These are phyloP conservation scores for Scylla paramamosain DNA, from an alignment of 1,140 invertebrate genomes.

Conservation along the genomic window DNA sequence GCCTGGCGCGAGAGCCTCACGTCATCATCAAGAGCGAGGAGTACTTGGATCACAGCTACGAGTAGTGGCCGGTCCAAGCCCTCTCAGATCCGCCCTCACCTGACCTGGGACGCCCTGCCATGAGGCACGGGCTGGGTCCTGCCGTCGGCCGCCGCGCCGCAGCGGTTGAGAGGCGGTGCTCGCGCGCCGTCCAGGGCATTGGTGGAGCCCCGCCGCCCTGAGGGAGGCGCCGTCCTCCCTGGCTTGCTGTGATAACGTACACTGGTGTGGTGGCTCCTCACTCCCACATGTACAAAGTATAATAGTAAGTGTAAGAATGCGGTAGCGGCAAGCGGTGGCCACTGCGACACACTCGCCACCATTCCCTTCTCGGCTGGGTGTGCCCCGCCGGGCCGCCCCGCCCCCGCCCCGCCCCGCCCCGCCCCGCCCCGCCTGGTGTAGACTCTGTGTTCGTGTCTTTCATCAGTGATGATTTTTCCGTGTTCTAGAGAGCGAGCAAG, in stretches of 20 bases:
- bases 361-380: conserved; percentile 31
- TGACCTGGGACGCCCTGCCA: conserved; percentile 45
- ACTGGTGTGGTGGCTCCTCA: conserved; percentile 64
- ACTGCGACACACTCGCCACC: conserved; percentile 17
- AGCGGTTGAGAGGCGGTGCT: conserved; percentile 71
- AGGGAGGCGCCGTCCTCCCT: conserved; percentile 58
- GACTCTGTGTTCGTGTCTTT: conserved; percentile 71
- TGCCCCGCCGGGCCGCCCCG: background rate
- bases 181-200: conserved; percentile 65
- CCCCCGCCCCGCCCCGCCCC: conserved; percentile 32
- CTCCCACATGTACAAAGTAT: conserved; percentile 73
- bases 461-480: conserved; percentile 69
- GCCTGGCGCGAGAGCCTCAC: conserved; percentile 57
- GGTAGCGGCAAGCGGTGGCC: conserved; percentile 43
- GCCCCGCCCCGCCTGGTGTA: conserved; percentile 57
- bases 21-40: conserved; percentile 66
- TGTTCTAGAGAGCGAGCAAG: conserved; percentile 67
- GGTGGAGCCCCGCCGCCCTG: conserved; percentile 64
- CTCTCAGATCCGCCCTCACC: conserved; percentile 30
- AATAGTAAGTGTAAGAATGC: conserved; percentile 68
- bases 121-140: conserved; percentile 64
- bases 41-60: conserved; percentile 68
- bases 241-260: conserved; percentile 74
- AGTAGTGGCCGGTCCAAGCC: conserved; percentile 62
- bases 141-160: conserved; percentile 58